These are phyloP conservation scores for Eupithecia inturbata DNA, from an alignment of 2,888 invertebrate genomes.

Conservation along the genomic window DNA sequence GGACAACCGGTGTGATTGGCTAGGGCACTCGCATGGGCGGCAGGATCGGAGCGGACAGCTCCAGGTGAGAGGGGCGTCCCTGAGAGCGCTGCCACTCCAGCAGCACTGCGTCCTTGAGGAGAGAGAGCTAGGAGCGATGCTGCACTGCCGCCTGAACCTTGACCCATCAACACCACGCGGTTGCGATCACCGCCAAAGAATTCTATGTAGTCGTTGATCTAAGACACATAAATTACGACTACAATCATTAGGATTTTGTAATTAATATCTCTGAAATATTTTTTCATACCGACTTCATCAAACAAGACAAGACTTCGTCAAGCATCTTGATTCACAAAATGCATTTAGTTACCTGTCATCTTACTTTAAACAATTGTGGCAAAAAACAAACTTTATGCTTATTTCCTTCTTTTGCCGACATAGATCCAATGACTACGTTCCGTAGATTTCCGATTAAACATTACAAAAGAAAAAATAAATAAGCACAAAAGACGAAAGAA, in stretches of 20 bases:
- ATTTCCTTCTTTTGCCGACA: too few species aligned
- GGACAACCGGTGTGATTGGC: slow-evolving; percentile 87
- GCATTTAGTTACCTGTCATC: not conserved
- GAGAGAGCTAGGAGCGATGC: slow-evolving; percentile 88
- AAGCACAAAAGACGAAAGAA: not conserved
- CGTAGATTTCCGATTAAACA: too few species aligned
- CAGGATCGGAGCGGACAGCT: slow-evolving; percentile 86
- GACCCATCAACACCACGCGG: slow-evolving; percentile 89
- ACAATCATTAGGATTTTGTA: not conserved
- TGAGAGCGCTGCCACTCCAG: slow-evolving; percentile 89
- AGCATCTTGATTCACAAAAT: not conserved
- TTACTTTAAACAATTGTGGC: too few species aligned
- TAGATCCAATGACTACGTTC: too few species aligned
- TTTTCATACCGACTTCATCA: too few species aligned
- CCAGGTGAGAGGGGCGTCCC: slow-evolving; percentile 89
- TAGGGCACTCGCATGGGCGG: slow-evolving; percentile 84
- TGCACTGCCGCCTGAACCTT: slow-evolving; percentile 90
- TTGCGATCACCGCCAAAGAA: slow-evolving; percentile 91
- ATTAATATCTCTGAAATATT: not conserved
- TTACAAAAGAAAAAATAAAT: not conserved
- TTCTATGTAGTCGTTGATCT: slow-evolving; percentile 87
- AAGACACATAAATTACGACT: slow-evolving; percentile 26
- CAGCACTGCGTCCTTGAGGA: slow-evolving; percentile 84
- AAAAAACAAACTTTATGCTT: too few species aligned
- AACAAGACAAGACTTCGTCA: too few species aligned